A percentile compares a stretch with the other conserved stretches of the same genome.
Conservation (phyloP, 2,888 invertebrate genomes). For the Ceriagrion tenellum region DNA sequence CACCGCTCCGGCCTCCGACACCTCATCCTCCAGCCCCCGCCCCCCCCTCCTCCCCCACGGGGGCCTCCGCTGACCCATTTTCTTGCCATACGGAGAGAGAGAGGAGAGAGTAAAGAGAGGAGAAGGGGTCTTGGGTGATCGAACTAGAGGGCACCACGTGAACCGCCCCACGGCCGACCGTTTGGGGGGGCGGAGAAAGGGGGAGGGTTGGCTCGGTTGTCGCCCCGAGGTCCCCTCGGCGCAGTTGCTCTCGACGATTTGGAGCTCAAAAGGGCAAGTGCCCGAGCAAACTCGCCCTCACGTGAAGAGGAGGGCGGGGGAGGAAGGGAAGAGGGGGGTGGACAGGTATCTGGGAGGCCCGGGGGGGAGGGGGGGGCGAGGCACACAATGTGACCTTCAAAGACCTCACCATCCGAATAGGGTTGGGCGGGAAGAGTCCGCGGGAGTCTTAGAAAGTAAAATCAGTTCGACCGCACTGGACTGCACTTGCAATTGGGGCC, state of each 20-base stretch:
- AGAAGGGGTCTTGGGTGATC: conserved; percentile 24
- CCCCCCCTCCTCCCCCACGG: neutral
- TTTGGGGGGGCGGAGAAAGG: neutral
- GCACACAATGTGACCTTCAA: neutral
- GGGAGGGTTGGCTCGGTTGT: neutral
- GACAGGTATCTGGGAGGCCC: no score
- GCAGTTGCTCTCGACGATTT: neutral
- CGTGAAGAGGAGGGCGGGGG: neutral
- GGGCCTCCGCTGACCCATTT: conserved; percentile 47
- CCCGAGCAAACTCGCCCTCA: neutral
- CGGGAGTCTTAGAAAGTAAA: neutral
- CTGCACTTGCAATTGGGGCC: no score
- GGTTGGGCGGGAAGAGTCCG: neutral
- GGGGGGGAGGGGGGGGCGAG: neutral
- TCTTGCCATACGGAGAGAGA: conserved; percentile 15
- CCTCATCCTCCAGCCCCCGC: neutral
- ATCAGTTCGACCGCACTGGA: neutral
- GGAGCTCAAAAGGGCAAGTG: conserved; percentile 29
- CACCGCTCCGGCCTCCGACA: neutral
- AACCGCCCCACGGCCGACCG: neutral
- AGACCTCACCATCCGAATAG: neutral
- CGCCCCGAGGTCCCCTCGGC: neutral
- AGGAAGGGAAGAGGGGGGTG: neutral
- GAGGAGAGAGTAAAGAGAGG: neutral
- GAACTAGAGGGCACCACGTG: neutral